Conservation (phyloP, 2,797 vertebrate genomes). For the Tiaroga cobitis region DNA sequence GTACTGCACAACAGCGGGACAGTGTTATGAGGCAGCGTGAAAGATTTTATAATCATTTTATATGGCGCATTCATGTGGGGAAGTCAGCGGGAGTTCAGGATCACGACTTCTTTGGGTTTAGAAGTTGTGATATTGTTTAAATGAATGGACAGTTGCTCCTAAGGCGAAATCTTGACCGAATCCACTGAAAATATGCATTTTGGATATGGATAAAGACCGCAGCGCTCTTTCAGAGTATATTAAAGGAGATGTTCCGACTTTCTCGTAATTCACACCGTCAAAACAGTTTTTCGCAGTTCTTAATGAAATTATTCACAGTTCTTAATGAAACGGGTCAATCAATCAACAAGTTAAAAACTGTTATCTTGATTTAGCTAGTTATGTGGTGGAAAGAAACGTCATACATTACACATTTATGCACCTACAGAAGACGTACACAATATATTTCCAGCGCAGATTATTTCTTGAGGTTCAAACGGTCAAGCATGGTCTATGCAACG, state of each 20-base stretch:
- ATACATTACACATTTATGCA: not conserved
- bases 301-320: not conserved
- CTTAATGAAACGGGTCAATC: not conserved
- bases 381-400: not conserved
- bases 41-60: slow-evolving; percentile 56
- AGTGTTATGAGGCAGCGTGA: slow-evolving; percentile 44
- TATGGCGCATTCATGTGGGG: slow-evolving; percentile 40
- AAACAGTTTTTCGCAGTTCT: too few relatives aligned
- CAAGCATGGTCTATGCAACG: not conserved
- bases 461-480: not conserved
- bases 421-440: not conserved
- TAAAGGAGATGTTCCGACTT: slow-evolving; percentile 35
- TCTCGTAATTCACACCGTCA: not conserved
- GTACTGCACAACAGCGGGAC: slow-evolving; percentile 7
- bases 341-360: not conserved
- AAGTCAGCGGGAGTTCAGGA: too few relatives aligned
- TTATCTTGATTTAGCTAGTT: not conserved
- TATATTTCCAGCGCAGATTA: not conserved
- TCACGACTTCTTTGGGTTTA: slow-evolving; percentile 45
- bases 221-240: slow-evolving; percentile 39
- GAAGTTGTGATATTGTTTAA: slow-evolving; percentile 41
- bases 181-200: slow-evolving; percentile 35
- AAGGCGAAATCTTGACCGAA: slow-evolving; percentile 29
- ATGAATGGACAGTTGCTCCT: slow-evolving; percentile 43
- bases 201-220: slow-evolving; percentile 8